phyloP scores from a whole-genome alignment of 1,140 invertebrate genomes.

The Nixonia krombeini region DNA sequence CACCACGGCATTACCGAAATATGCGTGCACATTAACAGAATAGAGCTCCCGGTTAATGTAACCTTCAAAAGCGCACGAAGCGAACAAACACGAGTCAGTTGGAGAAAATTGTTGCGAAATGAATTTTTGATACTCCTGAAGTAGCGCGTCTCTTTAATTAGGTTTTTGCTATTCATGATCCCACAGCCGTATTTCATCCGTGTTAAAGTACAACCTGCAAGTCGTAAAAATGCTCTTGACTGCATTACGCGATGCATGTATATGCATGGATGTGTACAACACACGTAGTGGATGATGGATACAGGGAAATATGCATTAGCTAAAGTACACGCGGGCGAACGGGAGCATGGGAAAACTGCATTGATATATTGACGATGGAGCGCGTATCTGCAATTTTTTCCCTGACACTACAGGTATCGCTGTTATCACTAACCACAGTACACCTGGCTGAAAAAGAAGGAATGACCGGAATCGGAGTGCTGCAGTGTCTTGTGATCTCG shows the following conservation, averaged over 20 bases:
- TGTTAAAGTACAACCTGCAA: not conserved
- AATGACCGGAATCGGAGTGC: not conserved
- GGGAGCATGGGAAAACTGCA: not conserved
- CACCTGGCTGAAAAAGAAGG: not conserved
- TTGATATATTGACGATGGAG: slow-evolving; percentile 2
- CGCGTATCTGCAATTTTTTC: slow-evolving; percentile 3
- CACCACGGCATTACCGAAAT: too few relatives aligned
- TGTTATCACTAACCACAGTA: slow-evolving; percentile 1
- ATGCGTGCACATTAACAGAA: too few relatives aligned
- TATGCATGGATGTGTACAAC: not conserved
- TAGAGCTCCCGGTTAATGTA: too few relatives aligned
- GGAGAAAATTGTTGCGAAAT: too few relatives aligned
- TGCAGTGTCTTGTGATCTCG: not conserved
- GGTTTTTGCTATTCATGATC: not conserved
- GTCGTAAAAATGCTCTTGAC: slow-evolving; percentile 4
- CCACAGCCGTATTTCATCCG: not conserved
- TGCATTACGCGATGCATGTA: not conserved
- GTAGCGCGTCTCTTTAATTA: slow-evolving; percentile 1
- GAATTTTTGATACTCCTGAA: too few relatives aligned
- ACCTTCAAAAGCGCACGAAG: too few relatives aligned
- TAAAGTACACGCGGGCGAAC: slow-evolving; percentile 1
- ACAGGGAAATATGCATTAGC: slow-evolving; percentile 5
- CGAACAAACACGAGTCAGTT: too few relatives aligned
- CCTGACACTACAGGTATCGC: slow-evolving; percentile 4
- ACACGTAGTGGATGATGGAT: slow-evolving; percentile 1